Base-by-base conservation (phyloP, 2,888 invertebrate genomes). In the Carabus problematicus region DNA sequence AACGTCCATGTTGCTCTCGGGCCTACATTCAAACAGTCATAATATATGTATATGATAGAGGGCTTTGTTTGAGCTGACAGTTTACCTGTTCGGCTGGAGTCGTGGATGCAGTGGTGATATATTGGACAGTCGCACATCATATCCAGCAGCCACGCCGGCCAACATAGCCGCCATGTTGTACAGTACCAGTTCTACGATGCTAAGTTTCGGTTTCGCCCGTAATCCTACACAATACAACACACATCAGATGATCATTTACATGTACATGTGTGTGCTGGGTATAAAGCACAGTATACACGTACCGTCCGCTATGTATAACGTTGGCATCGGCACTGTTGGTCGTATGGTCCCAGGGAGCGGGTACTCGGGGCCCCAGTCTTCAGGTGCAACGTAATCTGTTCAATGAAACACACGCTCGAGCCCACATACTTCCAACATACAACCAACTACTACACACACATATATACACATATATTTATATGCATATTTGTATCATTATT, bases 121-220 rank as follows among this genome's bases (percentile, higher is more conserved):
- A 79, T 95, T 95, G 54, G 94, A 93, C 81, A 94, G 87, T 77
- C 95, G 87, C 63, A 97, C 91, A 85, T 97, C 97, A 79, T 94
- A 96, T 0, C 97, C 97, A 45, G 94, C 92, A 2, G 93, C 94
- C 47, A 97, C 93, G 29, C 95, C 91, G 2, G 96, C 96, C 77
- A 97, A 83, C 83, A 97, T 86, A 63, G 95, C 92, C 64, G 95
- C 95, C 86, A 97, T 94, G 81, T 95, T 95, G 85, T 93, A 96
- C 72, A 97, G 84, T 74, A 90, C 92, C 84, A 87, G 84, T 82
- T 90, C 91, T 75, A 91, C 88, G 80, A 90, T 88, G 78, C 90
- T 87, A 74, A 89, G 86, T 81, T 91, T 91, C 80, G 90, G 89
- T 82, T 83, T 85, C 76, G 85, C 83, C 78, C 85, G 84, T 73